phyloP scores from a whole-genome alignment of 2,113 vertebrate species.

The Malurus melanocephalus region DNA sequence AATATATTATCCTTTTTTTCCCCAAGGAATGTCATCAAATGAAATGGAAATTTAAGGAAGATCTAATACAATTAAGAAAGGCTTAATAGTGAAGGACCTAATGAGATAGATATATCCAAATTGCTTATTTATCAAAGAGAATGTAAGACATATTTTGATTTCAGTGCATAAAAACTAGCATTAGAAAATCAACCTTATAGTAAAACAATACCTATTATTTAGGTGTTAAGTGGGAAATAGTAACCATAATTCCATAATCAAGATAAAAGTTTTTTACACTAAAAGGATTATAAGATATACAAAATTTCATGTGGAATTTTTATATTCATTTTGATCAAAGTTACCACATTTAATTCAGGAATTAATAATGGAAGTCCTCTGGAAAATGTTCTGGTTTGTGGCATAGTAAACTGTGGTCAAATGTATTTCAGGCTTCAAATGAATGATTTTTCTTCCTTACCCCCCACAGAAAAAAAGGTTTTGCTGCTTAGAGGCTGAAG shows the following conservation, averaged over 20 bases:
- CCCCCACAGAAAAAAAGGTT: background rate
- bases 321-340: background rate
- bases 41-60: background rate
- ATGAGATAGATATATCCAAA: background rate
- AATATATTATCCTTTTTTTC: background rate
- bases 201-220: background rate
- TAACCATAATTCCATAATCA: background rate
- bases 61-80: background rate
- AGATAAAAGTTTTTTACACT: background rate
- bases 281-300: background rate
- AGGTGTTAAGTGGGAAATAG: background rate
- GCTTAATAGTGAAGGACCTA: background rate
- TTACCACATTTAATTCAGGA: background rate
- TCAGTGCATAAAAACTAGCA: background rate
- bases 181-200: background rate
- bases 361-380: background rate
- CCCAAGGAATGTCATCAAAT: background rate
- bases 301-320: background rate
- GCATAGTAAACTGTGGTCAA: background rate
- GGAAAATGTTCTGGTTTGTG: background rate
- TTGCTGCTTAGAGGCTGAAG: background rate
- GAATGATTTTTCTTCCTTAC: background rate
- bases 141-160: background rate
- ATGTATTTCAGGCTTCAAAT: fast-evolving
- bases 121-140: background rate